Base-by-base conservation (phyloP, 2,797 vertebrate species). In the Zenarchopterus dispar region DNA sequence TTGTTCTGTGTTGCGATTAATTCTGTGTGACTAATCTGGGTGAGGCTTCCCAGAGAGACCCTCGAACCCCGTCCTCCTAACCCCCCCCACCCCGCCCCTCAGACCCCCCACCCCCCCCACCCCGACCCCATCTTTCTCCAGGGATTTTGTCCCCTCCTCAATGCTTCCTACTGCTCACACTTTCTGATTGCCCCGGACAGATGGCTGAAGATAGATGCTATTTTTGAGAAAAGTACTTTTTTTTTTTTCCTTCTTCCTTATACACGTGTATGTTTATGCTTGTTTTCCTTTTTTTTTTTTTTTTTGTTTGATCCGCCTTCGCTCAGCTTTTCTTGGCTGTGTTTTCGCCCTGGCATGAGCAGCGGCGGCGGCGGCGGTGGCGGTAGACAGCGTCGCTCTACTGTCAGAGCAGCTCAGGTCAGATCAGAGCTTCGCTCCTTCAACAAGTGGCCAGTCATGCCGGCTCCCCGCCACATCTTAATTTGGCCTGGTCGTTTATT, bases 21-120 rank as follows among this genome's bases (percentile, higher is more conserved):
- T 96, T 96, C 95, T 93, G 93, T 96, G 95, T 96, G 96, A 97
- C 96, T 98, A 97, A 98, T 98, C 95, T 95, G 91, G 93, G 94
- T 93, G 94, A 94, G 94, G 94, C 94, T 97, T 97, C 95, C 95
- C 96, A 96, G 95, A 96, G 95, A 95, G 95, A 93, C 89, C 89
- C 87, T 90, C 88, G 86, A 88, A 92, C 85, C 85, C 91, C 65
- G 73, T 78, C 90, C 88, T 85, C 85, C 81, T 81, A 79, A 85
- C 79, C 13, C 55, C 63, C 71, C 64, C 69, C 63, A 73, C 54
- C 61, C 85, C n/a, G n/a, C n/a, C 89, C 89, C 87, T 90, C 88
- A 87, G 88, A 92, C 85, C 85, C 91, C 65, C 90, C 88, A 85
- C 79, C 13, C 55, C 63, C 71, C 64, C 69, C 63, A 73, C 54